Percentiles rank a stretch among this genome's conserved stretches.
phyloP scores from a whole-genome alignment of 2,113 vertebrate species.

The Corythornis cristatus region DNA sequence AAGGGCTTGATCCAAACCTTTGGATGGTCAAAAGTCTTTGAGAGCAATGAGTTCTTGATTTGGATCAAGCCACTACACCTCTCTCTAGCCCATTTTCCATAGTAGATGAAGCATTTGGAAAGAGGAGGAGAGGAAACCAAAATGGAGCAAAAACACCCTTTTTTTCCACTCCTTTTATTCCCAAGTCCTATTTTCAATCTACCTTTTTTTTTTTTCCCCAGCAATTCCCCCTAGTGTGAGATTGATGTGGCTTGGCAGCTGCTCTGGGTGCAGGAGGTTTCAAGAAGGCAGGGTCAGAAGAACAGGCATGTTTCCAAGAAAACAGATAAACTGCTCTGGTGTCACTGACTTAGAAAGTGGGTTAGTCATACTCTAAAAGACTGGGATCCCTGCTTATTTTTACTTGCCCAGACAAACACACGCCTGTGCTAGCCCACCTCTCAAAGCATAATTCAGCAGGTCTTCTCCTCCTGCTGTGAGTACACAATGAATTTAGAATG shows the following conservation, averaged over 20 bases:
- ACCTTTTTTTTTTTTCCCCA: not conserved
- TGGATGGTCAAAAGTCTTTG: not conserved
- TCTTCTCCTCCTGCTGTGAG: not conserved
- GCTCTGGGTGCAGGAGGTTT: not conserved
- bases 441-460: not conserved
- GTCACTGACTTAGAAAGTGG: conserved; percentile 27
- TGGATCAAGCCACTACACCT: not conserved
- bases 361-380: not conserved
- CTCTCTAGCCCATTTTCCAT: not conserved
- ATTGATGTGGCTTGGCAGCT: conserved; percentile 45
- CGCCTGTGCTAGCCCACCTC: not conserved
- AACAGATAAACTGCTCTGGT: conserved; percentile 49
- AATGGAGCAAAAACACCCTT: not conserved
- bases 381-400: not conserved
- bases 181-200: not conserved
- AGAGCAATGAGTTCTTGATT: not conserved
- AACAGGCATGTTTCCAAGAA: conserved; percentile 54
- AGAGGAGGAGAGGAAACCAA: not conserved
- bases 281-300: conserved; percentile 43
- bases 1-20: not conserved
- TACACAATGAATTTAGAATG: not conserved
- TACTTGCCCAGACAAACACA: not conserved
- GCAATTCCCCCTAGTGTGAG: not conserved
- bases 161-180: not conserved
- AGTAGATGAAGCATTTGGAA: not conserved